Conservation (phyloP, 2,113 vertebrate genomes). For the Phocoena phocoena region DNA sequence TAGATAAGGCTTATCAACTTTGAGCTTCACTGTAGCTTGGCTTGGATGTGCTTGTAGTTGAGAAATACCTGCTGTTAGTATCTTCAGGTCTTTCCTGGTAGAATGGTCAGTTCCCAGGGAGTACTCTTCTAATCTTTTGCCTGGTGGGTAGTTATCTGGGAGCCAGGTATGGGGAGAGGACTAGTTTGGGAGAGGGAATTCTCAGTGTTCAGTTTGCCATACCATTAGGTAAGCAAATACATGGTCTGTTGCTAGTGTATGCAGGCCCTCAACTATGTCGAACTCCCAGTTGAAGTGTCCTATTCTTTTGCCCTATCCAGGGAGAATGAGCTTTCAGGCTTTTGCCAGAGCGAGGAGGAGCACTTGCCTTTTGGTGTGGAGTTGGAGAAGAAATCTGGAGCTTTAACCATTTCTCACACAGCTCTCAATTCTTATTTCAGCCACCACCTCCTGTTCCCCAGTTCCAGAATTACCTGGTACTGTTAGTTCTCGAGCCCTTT, state of each 20-base stretch:
- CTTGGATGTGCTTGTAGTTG: not conserved
- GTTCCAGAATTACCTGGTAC: not conserved
- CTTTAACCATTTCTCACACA: not conserved
- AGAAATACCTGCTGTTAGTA: not conserved
- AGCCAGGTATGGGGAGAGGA: not conserved
- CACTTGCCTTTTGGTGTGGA: not conserved
- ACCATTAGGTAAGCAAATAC: not conserved
- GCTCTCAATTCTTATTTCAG: not conserved
- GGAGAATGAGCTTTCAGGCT: not conserved
- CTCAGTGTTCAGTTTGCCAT: not conserved
- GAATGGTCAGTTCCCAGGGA: not conserved
- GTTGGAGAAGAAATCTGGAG: not conserved
- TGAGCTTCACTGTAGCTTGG: not conserved
- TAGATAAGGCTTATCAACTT: not conserved
- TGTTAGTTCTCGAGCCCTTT: not conserved
- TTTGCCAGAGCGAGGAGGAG: not conserved
- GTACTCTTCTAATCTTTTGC: not conserved
- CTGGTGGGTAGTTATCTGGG: not conserved
- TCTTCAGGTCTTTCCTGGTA: not conserved
- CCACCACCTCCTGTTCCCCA: too few relatives aligned
- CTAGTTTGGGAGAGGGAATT: not conserved
- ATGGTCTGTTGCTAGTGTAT: not conserved
- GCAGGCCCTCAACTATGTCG: not conserved
- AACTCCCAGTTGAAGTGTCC: not conserved
- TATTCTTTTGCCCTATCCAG: not conserved